A percentile compares a stretch with the other conserved stretches of the same genome.
phyloP scores from a whole-genome alignment of 2,113 vertebrate species.

The Cottus gobio region DNA sequence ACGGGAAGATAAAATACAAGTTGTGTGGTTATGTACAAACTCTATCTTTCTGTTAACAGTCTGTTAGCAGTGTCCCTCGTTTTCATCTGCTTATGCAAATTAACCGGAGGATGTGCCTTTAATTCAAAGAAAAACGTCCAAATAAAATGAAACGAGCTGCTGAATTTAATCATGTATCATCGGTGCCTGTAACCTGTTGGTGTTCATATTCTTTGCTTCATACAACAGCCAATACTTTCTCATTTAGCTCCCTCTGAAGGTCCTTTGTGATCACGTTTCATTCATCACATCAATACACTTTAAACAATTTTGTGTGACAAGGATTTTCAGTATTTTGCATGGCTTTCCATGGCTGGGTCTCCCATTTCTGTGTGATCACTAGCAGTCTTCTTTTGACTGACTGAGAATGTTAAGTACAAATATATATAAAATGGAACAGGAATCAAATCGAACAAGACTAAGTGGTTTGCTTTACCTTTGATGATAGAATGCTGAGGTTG shows the following conservation, averaged over 20 bases:
- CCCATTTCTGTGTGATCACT: background rate
- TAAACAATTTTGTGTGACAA: background rate
- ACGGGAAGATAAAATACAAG: background rate
- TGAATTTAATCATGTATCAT: slow-evolving; percentile 51
- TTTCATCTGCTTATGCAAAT: slow-evolving; percentile 50
- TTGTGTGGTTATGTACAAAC: background rate
- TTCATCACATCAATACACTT: background rate
- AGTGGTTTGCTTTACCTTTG: background rate
- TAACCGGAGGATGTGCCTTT: slow-evolving; percentile 46
- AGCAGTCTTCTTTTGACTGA: background rate
- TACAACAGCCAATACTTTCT: background rate
- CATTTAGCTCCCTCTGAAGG: slow-evolving; percentile 74
- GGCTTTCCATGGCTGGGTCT: background rate
- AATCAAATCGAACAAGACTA: background rate
- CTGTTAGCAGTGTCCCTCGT: slow-evolving; percentile 7
- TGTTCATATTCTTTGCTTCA: slow-evolving; percentile 43
- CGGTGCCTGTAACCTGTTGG: slow-evolving; percentile 58
- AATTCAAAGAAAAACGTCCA: slow-evolving; percentile 37
- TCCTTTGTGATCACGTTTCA: slow-evolving; percentile 41
- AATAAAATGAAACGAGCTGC: slow-evolving; percentile 47
- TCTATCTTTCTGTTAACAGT: slow-evolving; percentile 4
- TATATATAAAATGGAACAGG: background rate
- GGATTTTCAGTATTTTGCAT: background rate
- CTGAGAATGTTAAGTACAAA: background rate
- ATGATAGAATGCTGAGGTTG: background rate